Base-by-base conservation (phyloP, 2,888 invertebrate genomes). In the Melinopterus prodromus region DNA sequence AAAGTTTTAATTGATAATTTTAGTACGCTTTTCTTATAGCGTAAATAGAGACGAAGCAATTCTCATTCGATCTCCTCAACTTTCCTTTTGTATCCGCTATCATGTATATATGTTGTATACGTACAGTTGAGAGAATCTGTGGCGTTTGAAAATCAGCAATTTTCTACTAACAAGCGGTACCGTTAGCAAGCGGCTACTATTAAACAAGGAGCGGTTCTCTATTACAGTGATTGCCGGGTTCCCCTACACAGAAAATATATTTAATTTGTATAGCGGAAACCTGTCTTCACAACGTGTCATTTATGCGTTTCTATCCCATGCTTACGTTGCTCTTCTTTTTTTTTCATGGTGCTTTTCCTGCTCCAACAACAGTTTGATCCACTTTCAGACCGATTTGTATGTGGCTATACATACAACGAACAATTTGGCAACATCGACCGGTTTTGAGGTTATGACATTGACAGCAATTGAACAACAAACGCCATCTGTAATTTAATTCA, bases 151-250 rank as follows among this genome's bases (percentile, higher is more conserved):
- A 53, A 53, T 53, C 53, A 53, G 53, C 53, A 53, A 53, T 53
- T 53, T 38, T 71, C 78, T 15, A 37, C 70, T 69, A 77, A 77
- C 78, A 71, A 72, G 16, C 71, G 71, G 35, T 37, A 71, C 78
- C 71, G 78, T 78, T 78, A 71, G 16, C 36, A n/a, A n/a, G 70
- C 36, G 26, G 37, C 78, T 78, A 78, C 78, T 72, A 78, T 78
- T 78, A 78, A 38, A 35, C 37, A 14, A 78, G 78, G 78, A 53
- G 78, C 53, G 78, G 78, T 72, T 71, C 53, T 69, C 26, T 72
- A 71, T 78, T 70, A 70, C 35, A 16, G 16, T 78, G 72, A 78
- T 78, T 78, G 38, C 78, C 78, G 74, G 38, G 53, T 78, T 72
- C 69, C 72, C 7, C 74, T 26, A 72, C 71, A 35, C 16, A 72